Conservation (phyloP, 1,140 invertebrate species). For the Asbolus verrucosus region DNA sequence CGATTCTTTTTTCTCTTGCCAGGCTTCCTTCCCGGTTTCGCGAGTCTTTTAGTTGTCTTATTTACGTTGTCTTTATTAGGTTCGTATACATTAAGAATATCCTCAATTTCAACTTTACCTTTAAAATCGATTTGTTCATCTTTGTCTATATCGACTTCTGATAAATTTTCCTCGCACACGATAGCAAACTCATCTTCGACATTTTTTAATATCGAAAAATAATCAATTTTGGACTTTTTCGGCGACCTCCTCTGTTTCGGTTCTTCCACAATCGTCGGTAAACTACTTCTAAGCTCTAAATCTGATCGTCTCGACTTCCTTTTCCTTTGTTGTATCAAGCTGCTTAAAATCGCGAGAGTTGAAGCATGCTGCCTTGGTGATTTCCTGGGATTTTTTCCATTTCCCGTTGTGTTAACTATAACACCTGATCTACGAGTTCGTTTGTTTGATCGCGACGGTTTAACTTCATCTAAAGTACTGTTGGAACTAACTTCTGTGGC, state of each 20-base stretch:
- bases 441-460: constrained; percentile 30
- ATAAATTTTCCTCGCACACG: constrained; percentile 42
- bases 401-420: constrained; percentile 1
- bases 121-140: constrained; percentile 47
- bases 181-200: constrained; percentile 54
- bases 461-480: constrained; percentile 45
- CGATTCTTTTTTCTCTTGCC: constrained; percentile 66
- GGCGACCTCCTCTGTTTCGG: constrained; percentile 31
- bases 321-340: constrained; percentile 70
- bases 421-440: not conserved
- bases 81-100: constrained; percentile 58
- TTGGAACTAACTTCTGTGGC: constrained; percentile 43
- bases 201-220: constrained; percentile 46
- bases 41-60: constrained; percentile 48
- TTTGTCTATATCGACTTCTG: constrained; percentile 45
- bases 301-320: constrained; percentile 55
- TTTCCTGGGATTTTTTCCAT: constrained; percentile 78
- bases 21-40: constrained; percentile 53
- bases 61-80: constrained; percentile 48
- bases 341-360: constrained; percentile 83
- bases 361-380: constrained; percentile 87
- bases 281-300: not conserved
- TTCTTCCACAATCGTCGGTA: constrained; percentile 12
- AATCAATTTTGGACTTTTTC: constrained; percentile 51
- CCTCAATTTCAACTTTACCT: constrained; percentile 48